Percentiles rank a stretch among this genome's conserved stretches.
phyloP scores from a whole-genome alignment of 2,797 vertebrate genomes.

The Melanotaenia nigrans region DNA sequence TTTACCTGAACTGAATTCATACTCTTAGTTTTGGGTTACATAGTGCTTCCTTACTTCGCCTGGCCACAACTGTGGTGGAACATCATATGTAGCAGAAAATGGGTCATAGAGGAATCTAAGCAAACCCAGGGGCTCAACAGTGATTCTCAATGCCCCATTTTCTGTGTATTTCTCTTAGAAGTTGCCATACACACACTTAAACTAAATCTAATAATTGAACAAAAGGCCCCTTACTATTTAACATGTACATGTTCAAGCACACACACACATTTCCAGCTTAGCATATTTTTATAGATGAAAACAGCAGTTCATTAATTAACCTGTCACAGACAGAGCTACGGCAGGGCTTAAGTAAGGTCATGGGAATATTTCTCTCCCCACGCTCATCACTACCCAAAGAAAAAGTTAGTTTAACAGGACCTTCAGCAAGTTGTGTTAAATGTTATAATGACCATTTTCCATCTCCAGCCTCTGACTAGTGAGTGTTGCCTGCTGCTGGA shows the following conservation, averaged over 20 bases:
- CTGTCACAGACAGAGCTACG: slow-evolving; percentile 54
- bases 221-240: slow-evolving; percentile 45
- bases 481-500: background rate
- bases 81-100: slow-evolving; percentile 50
- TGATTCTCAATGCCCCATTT: slow-evolving; percentile 51
- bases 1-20: slow-evolving; percentile 4
- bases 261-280: slow-evolving; percentile 43
- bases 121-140: slow-evolving; percentile 48
- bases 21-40: slow-evolving; percentile 9
- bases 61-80: slow-evolving; percentile 1
- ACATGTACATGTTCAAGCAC: slow-evolving; percentile 23
- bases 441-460: slow-evolving; percentile 8
- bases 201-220: slow-evolving; percentile 63
- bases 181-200: slow-evolving; percentile 15
- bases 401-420: slow-evolving; percentile 59
- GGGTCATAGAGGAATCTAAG: slow-evolving; percentile 59
- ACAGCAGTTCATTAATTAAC: slow-evolving; percentile 76
- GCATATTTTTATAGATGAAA: slow-evolving; percentile 66
- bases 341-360: slow-evolving; percentile 67
- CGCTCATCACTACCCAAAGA: slow-evolving; percentile 17
- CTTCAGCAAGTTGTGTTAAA: slow-evolving; percentile 2
- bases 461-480: background rate
- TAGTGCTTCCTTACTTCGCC: slow-evolving; percentile 4
- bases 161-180: slow-evolving; percentile 23
- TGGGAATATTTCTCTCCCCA: slow-evolving; percentile 43